phyloP scores from a whole-genome alignment of 2,113 vertebrate genomes.

The Mus musculus region GRCm39 chr1:122097001-122097500 shows the following conservation, averaged over 20 bases:
- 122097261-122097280: not conserved
- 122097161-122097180: not conserved
- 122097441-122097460: not conserved
- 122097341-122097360: not conserved
- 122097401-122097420: not conserved
- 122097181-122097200: not conserved
- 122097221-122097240: not conserved
- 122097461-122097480: not conserved
- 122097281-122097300: rapidly evolving
- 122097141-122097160: not conserved
- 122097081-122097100: not conserved
- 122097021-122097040: not conserved
- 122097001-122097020: not conserved
- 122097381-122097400: not conserved
- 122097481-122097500: not conserved
- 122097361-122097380: not conserved
- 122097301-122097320: not conserved
- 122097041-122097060: not conserved
- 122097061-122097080: not conserved
- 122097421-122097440: not conserved
- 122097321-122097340: not conserved
- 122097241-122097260: not conserved
- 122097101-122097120: not conserved
- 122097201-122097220: not conserved
- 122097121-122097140: not conserved